A percentile compares a stretch with the other conserved stretches of the same genome.
These are phyloP conservation scores for Felis catus DNA, from an alignment of 2,113 vertebrate species.

Conservation along the genomic window DNA sequence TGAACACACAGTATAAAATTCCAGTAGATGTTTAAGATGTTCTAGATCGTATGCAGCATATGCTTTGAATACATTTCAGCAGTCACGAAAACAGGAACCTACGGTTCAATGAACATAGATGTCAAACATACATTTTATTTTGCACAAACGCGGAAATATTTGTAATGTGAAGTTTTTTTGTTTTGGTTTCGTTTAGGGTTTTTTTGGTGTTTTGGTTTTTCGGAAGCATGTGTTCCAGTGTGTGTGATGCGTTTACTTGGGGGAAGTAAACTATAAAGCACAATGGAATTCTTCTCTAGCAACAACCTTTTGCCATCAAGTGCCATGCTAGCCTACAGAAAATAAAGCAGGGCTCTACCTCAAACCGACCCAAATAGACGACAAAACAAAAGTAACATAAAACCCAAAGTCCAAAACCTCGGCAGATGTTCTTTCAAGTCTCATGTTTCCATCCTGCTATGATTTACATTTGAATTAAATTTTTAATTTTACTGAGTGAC, in stretches of 20 bases:
- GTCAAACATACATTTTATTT: slow-evolving; percentile 13
- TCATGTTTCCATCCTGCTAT: slow-evolving; percentile 30
- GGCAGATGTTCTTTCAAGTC: slow-evolving; percentile 56
- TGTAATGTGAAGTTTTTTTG: neutral
- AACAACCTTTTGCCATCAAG: slow-evolving; percentile 12
- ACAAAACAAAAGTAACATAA: slow-evolving; percentile 7
- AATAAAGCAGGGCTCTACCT: neutral
- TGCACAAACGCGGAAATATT: slow-evolving; percentile 46
- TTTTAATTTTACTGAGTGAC: slow-evolving; percentile 79
- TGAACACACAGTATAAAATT: slow-evolving; percentile 66
- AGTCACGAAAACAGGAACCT: slow-evolving; percentile 67
- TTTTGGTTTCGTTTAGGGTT: neutral
- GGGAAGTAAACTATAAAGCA: slow-evolving; percentile 55
- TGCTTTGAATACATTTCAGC: slow-evolving; percentile 74
- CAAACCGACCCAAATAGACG: neutral
- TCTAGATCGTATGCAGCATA: slow-evolving; percentile 68
- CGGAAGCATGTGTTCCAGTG: slow-evolving; percentile 8
- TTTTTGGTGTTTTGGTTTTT: neutral
- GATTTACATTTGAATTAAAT: slow-evolving; percentile 80
- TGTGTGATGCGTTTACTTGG: slow-evolving; percentile 1
- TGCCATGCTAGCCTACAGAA: neutral
- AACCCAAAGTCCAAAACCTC: neutral
- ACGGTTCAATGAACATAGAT: neutral
- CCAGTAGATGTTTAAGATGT: neutral
- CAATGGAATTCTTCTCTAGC: slow-evolving; percentile 47